These are phyloP conservation scores for Sinocyclocheilus anshuiensis DNA, from an alignment of 2,113 vertebrate genomes.

Conservation along the genomic window DNA sequence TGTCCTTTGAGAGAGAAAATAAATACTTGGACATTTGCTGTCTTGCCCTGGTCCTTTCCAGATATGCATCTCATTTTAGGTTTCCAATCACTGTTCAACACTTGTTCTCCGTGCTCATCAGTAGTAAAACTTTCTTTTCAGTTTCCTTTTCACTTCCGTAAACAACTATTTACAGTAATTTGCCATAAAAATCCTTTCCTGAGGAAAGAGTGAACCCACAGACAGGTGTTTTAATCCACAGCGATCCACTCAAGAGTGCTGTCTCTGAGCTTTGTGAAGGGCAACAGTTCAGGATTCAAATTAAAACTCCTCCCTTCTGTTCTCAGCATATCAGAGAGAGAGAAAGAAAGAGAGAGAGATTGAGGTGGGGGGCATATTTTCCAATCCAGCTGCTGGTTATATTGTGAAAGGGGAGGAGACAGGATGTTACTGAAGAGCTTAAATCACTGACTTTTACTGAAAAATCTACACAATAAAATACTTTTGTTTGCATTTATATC, in stretches of 20 bases:
- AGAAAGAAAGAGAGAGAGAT: neutral
- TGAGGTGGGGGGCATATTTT: slow-evolving; percentile 44
- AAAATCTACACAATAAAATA: neutral
- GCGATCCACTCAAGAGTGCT: slow-evolving; percentile 40
- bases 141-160: neutral
- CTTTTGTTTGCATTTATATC: neutral
- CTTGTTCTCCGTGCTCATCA: slow-evolving; percentile 11
- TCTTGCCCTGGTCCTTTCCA: slow-evolving; percentile 17
- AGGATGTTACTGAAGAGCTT: neutral
- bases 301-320: slow-evolving; percentile 61
- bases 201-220: slow-evolving; percentile 38
- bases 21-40: slow-evolving; percentile 17
- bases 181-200: slow-evolving; percentile 13
- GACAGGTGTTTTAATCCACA: slow-evolving; percentile 42
- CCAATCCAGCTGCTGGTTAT: slow-evolving; percentile 6
- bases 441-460: neutral
- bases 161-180: neutral
- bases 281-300: slow-evolving; percentile 76
- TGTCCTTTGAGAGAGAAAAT: slow-evolving; percentile 16
- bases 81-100: slow-evolving; percentile 21
- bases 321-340: slow-evolving; percentile 35
- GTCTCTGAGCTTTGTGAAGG: slow-evolving; percentile 53
- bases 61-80: neutral
- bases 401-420: neutral
- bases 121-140: neutral